These are phyloP conservation scores for Prionailurus viverrinus DNA, from an alignment of 2,113 vertebrate species.

Conservation along the genomic window DNA sequence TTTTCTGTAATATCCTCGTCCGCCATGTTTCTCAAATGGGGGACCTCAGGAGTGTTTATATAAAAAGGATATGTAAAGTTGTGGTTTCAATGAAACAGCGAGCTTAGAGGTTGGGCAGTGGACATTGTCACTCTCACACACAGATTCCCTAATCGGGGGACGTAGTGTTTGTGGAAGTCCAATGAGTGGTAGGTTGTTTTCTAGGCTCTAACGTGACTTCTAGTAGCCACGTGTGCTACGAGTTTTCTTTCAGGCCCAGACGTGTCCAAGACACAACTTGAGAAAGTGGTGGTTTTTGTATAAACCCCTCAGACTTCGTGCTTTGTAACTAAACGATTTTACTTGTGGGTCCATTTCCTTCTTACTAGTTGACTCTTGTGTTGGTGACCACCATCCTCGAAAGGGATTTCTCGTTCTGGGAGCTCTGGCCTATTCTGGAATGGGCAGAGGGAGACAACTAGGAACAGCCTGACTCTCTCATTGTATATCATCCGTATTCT, in stretches of 20 bases:
- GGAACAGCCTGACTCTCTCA: accelerated
- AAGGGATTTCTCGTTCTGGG: not conserved
- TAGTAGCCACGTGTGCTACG: accelerated
- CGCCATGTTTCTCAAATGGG: not conserved
- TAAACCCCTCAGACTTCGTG: not conserved
- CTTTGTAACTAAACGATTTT: not conserved
- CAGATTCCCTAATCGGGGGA: not conserved
- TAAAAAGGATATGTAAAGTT: not conserved
- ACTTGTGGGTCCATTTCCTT: not conserved
- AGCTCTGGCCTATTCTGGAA: not conserved
- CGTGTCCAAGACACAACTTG: not conserved
- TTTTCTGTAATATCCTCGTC: not conserved
- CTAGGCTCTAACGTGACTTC: not conserved
- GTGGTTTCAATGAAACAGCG: not conserved
- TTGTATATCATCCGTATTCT: not conserved
- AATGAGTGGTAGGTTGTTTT: not conserved
- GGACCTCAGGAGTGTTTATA: not conserved
- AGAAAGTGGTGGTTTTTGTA: not conserved
- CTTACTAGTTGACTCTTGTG: not conserved
- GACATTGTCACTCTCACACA: not conserved
- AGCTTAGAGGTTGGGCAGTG: not conserved
- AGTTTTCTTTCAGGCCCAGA: not conserved
- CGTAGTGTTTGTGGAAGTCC: accelerated
- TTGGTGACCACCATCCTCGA: too few relatives aligned
- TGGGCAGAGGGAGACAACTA: not conserved